Evolutionary conservation across 1,140 invertebrate genomes (phyloP).

Genomic region (Drosophila hydei): DNA sequence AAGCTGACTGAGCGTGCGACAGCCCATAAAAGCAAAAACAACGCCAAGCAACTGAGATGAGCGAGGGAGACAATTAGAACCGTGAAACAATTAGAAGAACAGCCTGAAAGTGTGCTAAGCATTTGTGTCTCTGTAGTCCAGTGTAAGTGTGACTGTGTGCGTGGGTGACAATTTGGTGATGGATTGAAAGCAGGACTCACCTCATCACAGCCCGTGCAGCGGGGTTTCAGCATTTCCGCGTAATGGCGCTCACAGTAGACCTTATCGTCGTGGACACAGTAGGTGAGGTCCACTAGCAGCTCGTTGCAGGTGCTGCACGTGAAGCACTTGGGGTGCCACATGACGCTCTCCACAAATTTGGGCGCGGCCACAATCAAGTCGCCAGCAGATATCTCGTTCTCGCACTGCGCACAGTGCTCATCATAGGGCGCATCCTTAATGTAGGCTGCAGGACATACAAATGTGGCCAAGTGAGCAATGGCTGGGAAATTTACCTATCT

Average conservation of each 20-base stretch:
- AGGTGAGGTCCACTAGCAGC: constrained; percentile 95
- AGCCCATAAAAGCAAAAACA: constrained; percentile 62
- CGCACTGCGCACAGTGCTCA: constrained; percentile 85
- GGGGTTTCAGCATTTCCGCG: constrained; percentile 95
- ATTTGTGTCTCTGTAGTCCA: constrained; percentile 28
- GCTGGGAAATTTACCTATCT: no score
- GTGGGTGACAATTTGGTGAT: constrained; percentile 16
- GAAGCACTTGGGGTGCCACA: constrained; percentile 96
- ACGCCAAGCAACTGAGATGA: constrained; percentile 17
- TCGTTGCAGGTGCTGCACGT: constrained; percentile 93
- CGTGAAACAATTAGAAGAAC: constrained; percentile 24
- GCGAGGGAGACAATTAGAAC: constrained; percentile 37
- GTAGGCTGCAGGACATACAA: constrained; percentile 65
- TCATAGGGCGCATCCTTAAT: constrained; percentile 81
- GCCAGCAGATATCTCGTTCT: constrained; percentile 85
- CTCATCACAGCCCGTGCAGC: constrained; percentile 97
- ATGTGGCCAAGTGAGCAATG: no score
- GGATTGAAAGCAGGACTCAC: constrained; percentile 86
- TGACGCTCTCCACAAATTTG: constrained; percentile 85
- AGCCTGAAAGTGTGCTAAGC: constrained; percentile 62
- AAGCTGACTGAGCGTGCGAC: constrained; percentile 57
- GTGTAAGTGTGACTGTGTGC: not conserved
- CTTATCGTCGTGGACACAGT: constrained; percentile 93
- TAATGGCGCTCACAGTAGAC: constrained; percentile 97
- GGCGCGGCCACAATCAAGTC: constrained; percentile 85